Percentiles rank a stretch among this genome's conserved stretches.
Evolutionary conservation across 2,113 vertebrate genomes (phyloP).

Genomic region (Nothoprocta perdicaria): DNA sequence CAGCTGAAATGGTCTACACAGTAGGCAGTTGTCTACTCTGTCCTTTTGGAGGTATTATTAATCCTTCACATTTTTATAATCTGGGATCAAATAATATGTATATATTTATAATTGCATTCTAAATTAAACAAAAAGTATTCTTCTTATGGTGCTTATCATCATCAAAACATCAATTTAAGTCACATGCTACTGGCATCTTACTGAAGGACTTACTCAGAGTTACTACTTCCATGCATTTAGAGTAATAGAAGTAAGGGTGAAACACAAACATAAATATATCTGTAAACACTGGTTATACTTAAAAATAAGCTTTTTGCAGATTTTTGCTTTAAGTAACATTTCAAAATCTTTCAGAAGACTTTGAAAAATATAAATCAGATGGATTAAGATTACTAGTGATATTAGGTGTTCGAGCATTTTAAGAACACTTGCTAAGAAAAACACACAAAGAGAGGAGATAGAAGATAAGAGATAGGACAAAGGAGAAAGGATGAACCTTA

Average conservation of each 20-base stretch:
- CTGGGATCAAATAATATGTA: not conserved
- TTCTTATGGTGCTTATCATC: not conserved
- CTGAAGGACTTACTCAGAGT: not conserved
- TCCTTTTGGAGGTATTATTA: not conserved
- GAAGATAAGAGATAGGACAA: not conserved
- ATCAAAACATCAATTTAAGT: not conserved
- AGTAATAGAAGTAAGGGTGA: not conserved
- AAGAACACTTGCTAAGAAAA: not conserved
- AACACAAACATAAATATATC: not conserved
- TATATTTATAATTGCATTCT: not conserved
- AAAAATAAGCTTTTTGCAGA: not conserved
- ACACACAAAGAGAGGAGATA: not conserved
- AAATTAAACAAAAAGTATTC: not conserved
- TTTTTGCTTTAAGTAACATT: not conserved
- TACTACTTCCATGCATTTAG: not conserved
- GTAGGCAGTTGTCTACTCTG: not conserved
- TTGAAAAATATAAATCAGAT: not conserved
- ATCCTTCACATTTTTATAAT: not conserved
- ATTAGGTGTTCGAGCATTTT: not conserved
- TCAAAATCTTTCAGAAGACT: not conserved
- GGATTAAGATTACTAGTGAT: not conserved
- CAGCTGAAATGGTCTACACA: not conserved
- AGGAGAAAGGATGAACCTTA: not conserved
- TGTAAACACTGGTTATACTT: not conserved
- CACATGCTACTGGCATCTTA: not conserved